These are phyloP conservation scores for Pipistrellus pygmaeus DNA, from an alignment of 2,797 vertebrate genomes.

Conservation along the genomic window DNA sequence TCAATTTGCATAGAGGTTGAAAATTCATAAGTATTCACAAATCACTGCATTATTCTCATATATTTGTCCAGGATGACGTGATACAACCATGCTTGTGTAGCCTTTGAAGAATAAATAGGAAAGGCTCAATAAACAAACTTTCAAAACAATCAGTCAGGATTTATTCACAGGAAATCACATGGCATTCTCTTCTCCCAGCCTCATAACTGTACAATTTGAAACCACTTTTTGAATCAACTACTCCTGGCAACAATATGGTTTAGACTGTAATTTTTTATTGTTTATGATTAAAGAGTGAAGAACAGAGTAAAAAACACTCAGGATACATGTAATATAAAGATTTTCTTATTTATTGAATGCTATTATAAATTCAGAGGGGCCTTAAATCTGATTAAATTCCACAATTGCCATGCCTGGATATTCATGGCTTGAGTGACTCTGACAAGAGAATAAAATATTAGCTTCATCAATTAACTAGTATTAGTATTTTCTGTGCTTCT, in stretches of 20 bases:
- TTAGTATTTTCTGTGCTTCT: not conserved
- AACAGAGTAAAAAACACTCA: not conserved
- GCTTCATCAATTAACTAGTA: slow-evolving; percentile 4
- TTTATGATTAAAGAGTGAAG: slow-evolving; percentile 28
- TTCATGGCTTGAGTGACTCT: not conserved
- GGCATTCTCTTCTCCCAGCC: not conserved
- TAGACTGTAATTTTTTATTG: not conserved
- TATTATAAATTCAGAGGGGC: not conserved
- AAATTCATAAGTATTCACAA: slow-evolving; percentile 32
- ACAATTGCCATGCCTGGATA: not conserved
- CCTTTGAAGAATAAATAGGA: slow-evolving; percentile 22
- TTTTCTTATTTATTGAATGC: slow-evolving; percentile 43
- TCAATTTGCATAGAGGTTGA: not conserved
- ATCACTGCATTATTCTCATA: not conserved
- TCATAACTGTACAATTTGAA: not conserved
- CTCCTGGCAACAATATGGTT: not conserved
- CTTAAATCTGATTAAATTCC: not conserved
- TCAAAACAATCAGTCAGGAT: not conserved
- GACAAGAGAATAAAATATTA: slow-evolving; percentile 41
- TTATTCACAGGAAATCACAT: not conserved
- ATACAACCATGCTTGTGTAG: not conserved
- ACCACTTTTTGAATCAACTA: not conserved
- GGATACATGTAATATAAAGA: not conserved
- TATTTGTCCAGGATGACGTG: not conserved
- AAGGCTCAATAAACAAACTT: slow-evolving; percentile 35